Base-by-base conservation (phyloP, 2,888 invertebrate species). In the Pristionchus maxplancki region DNA sequence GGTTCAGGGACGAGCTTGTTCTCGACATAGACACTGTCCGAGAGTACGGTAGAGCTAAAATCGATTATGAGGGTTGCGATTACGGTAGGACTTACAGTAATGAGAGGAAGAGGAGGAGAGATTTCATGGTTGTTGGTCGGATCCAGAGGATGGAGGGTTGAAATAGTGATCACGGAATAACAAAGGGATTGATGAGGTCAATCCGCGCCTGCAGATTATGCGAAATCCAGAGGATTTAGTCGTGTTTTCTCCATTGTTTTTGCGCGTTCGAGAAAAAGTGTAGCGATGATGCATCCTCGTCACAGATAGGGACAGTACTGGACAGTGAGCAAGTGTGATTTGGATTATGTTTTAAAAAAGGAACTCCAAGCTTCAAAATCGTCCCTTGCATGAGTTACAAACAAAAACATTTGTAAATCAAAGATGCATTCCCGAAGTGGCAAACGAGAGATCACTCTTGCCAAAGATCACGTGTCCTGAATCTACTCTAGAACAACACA, bases 1-100 rank as follows among this genome's bases (percentile, higher is more conserved):
- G 50, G 53, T 6, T 83, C 53, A 9, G 83, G 83, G 1, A 83
- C 58, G 15, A 83, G 53, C 37, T 83, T 78, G n/a, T 78, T n/a
- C 6, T 78, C 78, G 13, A 28, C 44, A 48, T 44, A 78, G 78
- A 58, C n/a, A n/a, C n/a, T n/a, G 28, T 78, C 78, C 78, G 78
- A 44, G 28, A 48, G 11, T 78, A 78, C 78, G 13, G 78, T 28
- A 78, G 78, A n/a, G 3, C 78, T 78, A 48, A 8, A 48, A 48
- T 78, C 78, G 44, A 78, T 78, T 24, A 24, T 5, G 15, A 8
- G 17, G 17, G 8, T 48, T 48, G 48, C 24, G 71, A 24, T 40
- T 71, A 20, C 71, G 17, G 34, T 71, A 37, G 17, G 4, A 20
- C 37, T 71, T 71, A 71, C 71, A 71, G 71, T 71, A 71, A 37